These are phyloP conservation scores for Tuta absoluta DNA, from an alignment of 2,888 invertebrate species.

Conservation along the genomic window DNA sequence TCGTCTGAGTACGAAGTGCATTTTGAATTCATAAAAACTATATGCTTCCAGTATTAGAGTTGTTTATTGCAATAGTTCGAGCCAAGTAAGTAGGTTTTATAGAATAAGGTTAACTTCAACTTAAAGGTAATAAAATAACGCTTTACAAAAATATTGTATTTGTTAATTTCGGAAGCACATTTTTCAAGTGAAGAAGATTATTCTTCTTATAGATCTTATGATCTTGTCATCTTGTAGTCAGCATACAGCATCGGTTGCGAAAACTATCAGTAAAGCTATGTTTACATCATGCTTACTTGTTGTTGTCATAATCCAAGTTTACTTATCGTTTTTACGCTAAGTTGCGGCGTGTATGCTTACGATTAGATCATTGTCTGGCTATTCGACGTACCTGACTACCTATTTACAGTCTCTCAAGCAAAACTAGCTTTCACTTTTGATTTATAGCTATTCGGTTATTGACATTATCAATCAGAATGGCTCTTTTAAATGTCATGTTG, in stretches of 20 bases:
- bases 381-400: neutral
- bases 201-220: too few species aligned
- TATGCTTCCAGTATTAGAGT: too few species aligned
- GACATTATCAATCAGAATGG: neutral
- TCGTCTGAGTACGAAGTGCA: neutral
- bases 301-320: conserved; percentile 2
- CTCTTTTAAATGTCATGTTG: neutral
- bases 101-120: too few species aligned
- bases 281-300: conserved; percentile 1
- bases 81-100: too few species aligned
- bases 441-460: conserved; percentile 34
- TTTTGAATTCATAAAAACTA: too few species aligned
- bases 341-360: neutral
- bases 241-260: neutral
- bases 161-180: too few species aligned
- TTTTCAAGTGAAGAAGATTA: too few species aligned
- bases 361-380: conserved; percentile 5
- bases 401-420: neutral
- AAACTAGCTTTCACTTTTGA: conserved; percentile 32
- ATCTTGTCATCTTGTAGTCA: neutral
- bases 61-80: too few species aligned
- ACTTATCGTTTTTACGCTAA: neutral
- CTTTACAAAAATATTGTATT: too few species aligned
- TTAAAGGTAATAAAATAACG: too few species aligned
- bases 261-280: neutral